phyloP scores from a whole-genome alignment of 2,113 vertebrate genomes.

The Neotoma lepida region DNA sequence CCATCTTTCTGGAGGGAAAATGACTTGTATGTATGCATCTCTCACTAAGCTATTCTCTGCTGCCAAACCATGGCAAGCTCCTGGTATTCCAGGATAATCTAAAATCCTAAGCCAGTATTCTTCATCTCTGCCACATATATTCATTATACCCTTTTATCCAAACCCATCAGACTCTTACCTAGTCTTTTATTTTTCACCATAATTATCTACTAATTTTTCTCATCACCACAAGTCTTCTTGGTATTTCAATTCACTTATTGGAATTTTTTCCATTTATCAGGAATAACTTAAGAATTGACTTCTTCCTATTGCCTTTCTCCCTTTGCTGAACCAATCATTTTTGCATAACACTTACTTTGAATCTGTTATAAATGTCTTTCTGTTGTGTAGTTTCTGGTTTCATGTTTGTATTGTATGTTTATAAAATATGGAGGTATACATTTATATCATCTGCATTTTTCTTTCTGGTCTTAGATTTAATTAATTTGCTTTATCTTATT shows the following conservation, averaged over 20 bases:
- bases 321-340: not conserved
- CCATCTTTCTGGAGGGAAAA: not conserved
- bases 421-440: not conserved
- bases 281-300: not conserved
- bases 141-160: not conserved
- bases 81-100: not conserved
- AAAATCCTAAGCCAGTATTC: not conserved
- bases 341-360: not conserved
- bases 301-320: not conserved
- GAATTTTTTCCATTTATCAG: not conserved
- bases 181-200: not conserved
- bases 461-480: not conserved
- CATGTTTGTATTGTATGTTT: not conserved
- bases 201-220: not conserved
- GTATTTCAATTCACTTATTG: not conserved
- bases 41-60: not conserved
- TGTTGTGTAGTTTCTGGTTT: not conserved
- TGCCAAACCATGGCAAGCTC: not conserved
- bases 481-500: conserved; percentile 44
- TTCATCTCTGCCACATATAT: not conserved
- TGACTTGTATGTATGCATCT: not conserved
- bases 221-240: not conserved
- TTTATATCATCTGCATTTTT: not conserved
- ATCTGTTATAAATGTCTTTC: not conserved
- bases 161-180: not conserved